Base-by-base conservation (phyloP, 1,140 invertebrate genomes). In the Trichonephila inaurata region DNA sequence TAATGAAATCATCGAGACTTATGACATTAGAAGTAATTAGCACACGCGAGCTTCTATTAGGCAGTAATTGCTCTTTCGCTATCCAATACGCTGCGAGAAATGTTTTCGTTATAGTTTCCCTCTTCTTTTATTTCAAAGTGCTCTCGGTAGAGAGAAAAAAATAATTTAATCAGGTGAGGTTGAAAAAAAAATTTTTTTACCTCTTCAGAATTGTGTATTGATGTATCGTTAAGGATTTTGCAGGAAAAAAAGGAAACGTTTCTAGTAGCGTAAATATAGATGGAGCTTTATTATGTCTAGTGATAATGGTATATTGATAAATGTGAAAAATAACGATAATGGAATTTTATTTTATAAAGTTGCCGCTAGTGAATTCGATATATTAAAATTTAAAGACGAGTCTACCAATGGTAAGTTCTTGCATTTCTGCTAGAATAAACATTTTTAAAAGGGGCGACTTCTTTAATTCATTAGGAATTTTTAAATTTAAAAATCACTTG, bases 1-100 rank as follows among this genome's bases (percentile, higher is more conserved):
- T 72, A 72, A 72, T 72, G 69, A 72, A 72, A 16, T 72, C 69
- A 72, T 72, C 24, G 24, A 16, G 24, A 72, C 69, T 72, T 72
- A 72, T 72, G 69, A 72, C 69, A 72, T 72, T 72, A 72, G 28
- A 33, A 72, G 69, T 72, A 72, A 72, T 72, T 72, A 72, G 69
- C 28, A 72, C 69, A 24, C 69, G 69, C 69, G 14, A 10, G 24
- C 66, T 28, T 0, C 24, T 21, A 19, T 64, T 28, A 16, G 24
- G 28, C n/a, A 33, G 24, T n/a, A 18, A 72, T n/a, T 16, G 69
- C 24, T 18, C 14, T 24, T 72, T 24, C 1, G 24, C 16, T 72
- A 72, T 72, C 66, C 66, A 19, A 21, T 21, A 19, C 62, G 16
- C 62, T 18, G 62, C 7, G n/a, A 12, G 14, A 33, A 72, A 14